Evolutionary conservation across 2,797 vertebrate genomes (phyloP).

Genomic region (Pseudotriccus pelzelni): DNA sequence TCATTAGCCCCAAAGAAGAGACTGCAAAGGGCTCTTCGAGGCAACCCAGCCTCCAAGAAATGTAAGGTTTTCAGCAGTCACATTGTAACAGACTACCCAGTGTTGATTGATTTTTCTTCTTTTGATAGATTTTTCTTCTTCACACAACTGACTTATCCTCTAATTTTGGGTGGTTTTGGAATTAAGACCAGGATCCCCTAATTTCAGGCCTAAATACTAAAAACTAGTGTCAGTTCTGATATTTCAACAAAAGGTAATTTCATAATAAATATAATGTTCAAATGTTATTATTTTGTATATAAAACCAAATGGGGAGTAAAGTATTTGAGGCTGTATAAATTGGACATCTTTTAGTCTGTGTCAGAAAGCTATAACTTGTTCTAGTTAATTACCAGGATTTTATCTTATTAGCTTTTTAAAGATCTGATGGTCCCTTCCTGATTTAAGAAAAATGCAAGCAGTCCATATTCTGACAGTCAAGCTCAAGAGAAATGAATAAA

Average conservation of each 20-base stretch:
- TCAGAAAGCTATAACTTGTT: not conserved
- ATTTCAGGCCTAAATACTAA: not conserved
- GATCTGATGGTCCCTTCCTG: not conserved
- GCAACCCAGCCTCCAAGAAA: not conserved
- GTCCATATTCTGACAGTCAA: not conserved
- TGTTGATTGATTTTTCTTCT: not conserved
- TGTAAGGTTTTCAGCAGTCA: not conserved
- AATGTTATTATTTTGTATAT: not conserved
- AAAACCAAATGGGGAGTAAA: not conserved
- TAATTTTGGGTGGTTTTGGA: not conserved
- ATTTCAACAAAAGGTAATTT: not conserved
- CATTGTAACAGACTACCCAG: not conserved
- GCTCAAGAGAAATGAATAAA: not conserved
- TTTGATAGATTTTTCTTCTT: not conserved
- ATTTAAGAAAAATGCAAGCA: not conserved
- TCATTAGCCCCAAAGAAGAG: not conserved
- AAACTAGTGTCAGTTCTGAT: not conserved
- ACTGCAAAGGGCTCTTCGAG: not conserved
- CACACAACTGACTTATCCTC: not conserved
- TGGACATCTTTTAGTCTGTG: not conserved
- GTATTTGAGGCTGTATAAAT: not conserved
- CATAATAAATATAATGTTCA: not conserved
- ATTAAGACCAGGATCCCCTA: not conserved
- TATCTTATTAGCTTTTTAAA: not conserved
- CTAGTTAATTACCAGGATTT: not conserved